These are phyloP conservation scores for Colinus virginianus DNA, from an alignment of 2,113 vertebrate species.

Conservation along the genomic window DNA sequence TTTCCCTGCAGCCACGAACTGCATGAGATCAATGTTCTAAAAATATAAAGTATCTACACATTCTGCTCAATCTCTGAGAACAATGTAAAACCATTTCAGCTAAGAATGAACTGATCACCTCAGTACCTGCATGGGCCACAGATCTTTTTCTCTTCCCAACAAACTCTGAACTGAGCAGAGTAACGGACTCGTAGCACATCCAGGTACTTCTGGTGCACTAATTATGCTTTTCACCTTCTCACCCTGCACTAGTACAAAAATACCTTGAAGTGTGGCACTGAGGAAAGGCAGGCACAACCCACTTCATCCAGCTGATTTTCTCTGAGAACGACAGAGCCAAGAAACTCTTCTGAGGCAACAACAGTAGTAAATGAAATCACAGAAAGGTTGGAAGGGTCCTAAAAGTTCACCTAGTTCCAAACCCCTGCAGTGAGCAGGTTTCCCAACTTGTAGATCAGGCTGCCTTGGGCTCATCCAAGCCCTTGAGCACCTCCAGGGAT, in stretches of 20 bases:
- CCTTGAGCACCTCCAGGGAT: too few species aligned
- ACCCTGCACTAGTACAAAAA: constrained; percentile 34
- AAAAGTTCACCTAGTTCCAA: too few species aligned
- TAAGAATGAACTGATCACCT: not conserved
- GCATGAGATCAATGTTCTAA: not conserved
- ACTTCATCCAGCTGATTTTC: constrained; percentile 36
- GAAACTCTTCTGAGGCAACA: not conserved
- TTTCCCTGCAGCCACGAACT: not conserved
- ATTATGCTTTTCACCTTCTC: constrained; percentile 68
- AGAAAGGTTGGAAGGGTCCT: too few species aligned
- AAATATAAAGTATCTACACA: constrained; percentile 13
- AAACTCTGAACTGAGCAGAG: constrained; percentile 55
- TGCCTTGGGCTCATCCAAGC: too few species aligned
- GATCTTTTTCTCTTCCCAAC: constrained; percentile 42
- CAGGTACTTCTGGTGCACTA: constrained; percentile 44
- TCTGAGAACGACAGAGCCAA: constrained; percentile 25
- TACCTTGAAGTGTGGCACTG: constrained; percentile 26
- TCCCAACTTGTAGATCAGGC: too few species aligned
- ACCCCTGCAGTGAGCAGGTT: too few species aligned
- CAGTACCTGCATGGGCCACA: constrained; percentile 23
- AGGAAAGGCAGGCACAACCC: constrained; percentile 33
- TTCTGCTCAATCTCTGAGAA: constrained; percentile 23
- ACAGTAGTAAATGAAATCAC: not conserved
- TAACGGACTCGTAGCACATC: constrained; percentile 52
- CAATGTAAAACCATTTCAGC: constrained; percentile 7